These are phyloP conservation scores for Cephus pygmeus DNA, from an alignment of 2,888 invertebrate species.

Conservation along the genomic window DNA sequence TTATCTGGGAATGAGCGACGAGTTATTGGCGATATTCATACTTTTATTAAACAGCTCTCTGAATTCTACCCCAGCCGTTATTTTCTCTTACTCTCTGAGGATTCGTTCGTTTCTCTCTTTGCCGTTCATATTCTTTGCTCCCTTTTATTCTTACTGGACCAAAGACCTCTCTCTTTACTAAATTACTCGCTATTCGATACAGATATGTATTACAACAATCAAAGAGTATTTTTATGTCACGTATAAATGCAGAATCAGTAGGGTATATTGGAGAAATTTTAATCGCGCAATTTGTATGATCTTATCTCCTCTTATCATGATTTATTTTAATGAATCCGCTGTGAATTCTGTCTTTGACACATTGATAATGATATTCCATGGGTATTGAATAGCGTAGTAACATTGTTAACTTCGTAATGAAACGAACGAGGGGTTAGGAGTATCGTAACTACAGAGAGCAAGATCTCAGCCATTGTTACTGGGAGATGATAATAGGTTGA, in stretches of 20 bases:
- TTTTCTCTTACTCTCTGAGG: slow-evolving; percentile 13
- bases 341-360: slow-evolving; percentile 59
- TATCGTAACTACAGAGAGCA: slow-evolving; percentile 14
- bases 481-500: slow-evolving; percentile 64
- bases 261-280: background rate
- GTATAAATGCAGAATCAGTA: background rate
- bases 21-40: slow-evolving; percentile 64
- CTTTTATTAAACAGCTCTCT: slow-evolving; percentile 62
- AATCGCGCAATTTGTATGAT: background rate
- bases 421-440: slow-evolving; percentile 28
- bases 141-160: background rate
- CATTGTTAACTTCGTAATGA: slow-evolving; percentile 64
- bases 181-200: background rate
- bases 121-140: background rate
- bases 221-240: background rate
- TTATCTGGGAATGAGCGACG: slow-evolving; percentile 61
- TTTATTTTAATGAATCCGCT: background rate
- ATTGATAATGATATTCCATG: slow-evolving; percentile 60
- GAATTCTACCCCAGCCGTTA: slow-evolving; percentile 16
- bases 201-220: background rate
- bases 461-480: slow-evolving; percentile 12
- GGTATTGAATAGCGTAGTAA: slow-evolving; percentile 58
- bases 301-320: background rate
- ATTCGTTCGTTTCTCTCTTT: background rate
- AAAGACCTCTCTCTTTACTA: background rate